Evolutionary conservation across 2,113 vertebrate species (phyloP).

Genomic region (Nycticebus coucang): DNA sequence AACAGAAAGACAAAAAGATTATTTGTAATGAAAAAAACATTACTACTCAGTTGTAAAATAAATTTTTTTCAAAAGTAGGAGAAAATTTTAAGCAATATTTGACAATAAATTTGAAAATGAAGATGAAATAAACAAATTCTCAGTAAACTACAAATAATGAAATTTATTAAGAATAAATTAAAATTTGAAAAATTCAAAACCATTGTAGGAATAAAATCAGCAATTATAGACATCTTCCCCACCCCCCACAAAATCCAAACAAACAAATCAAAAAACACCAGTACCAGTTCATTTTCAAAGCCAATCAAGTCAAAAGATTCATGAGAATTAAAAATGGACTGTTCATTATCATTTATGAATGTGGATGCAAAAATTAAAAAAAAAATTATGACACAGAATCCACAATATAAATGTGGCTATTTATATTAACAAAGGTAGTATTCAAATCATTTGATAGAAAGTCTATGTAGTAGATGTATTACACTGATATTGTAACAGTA

Average conservation of each 20-base stretch:
- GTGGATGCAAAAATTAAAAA: neutral
- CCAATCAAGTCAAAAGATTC: neutral
- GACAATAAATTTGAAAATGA: neutral
- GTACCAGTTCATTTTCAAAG: neutral
- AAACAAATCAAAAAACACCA: neutral
- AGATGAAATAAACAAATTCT: neutral
- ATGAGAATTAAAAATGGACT: neutral
- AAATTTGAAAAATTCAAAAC: neutral
- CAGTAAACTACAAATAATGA: neutral
- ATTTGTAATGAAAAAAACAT: neutral
- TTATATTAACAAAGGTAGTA: neutral
- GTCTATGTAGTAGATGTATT: neutral
- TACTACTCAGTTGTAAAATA: neutral
- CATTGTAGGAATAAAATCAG: neutral
- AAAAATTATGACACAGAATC: neutral
- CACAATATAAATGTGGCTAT: neutral
- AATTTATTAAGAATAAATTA: slow-evolving; percentile 15
- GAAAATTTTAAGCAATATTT: neutral
- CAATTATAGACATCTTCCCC: neutral
- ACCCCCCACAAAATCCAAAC: neutral
- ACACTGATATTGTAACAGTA: neutral
- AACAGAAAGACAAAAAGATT: neutral
- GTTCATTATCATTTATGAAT: neutral
- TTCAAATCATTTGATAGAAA: neutral
- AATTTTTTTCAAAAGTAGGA: neutral